Base-by-base conservation (phyloP, 2,888 invertebrate genomes). In the Eulithis prunata region DNA sequence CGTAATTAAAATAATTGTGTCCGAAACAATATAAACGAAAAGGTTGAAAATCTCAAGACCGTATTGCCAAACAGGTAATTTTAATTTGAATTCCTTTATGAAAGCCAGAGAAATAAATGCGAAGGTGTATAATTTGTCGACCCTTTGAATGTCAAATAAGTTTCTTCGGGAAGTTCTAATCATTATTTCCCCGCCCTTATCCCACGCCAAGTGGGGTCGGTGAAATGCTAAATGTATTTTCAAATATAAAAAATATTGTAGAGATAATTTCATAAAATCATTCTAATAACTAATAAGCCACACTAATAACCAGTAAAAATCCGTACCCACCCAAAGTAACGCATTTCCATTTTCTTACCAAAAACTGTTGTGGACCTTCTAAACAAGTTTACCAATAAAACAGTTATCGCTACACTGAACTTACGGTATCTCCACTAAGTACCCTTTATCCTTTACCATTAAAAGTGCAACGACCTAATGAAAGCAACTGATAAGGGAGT, bases 51-150 rank as follows among this genome's bases (percentile, higher is more conserved):
- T 70, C 65, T 62, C 68, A 73, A 70, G 67, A 70, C 53, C 70
- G 67, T 43, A 52, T 47, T 53, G 63, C 68, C 61, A 64, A 64
- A 71, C 70, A 73, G 73, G 71, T 73, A 70, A 67, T 41, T 41
- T 41, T 41, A 70, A 68, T 43, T 68, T 61, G 61, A 63, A 68
- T 64, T 61, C 54, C 53, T 60, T 64, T 38, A 60, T 52, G 57
- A 43, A 62, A 62, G 49, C 62, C 58, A 62, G 54, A 55, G 54
- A 62, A 66, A 62, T 62, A 28, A 10, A 21, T 41, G 54, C 49
- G 66, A 58, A 62, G 66, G 66, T 66, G 51, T 8, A 11, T 45
- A 43, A 62, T 32, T 62, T 28, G 14, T 58, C n/a, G 49, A 32
- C 45, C 64, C 58, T 59, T 47, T 61, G 54, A 67, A 68, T 64